A percentile compares a stretch with the other conserved stretches of the same genome.
phyloP scores from a whole-genome alignment of 2,888 invertebrate species.

The Dasypogon diadema region DNA sequence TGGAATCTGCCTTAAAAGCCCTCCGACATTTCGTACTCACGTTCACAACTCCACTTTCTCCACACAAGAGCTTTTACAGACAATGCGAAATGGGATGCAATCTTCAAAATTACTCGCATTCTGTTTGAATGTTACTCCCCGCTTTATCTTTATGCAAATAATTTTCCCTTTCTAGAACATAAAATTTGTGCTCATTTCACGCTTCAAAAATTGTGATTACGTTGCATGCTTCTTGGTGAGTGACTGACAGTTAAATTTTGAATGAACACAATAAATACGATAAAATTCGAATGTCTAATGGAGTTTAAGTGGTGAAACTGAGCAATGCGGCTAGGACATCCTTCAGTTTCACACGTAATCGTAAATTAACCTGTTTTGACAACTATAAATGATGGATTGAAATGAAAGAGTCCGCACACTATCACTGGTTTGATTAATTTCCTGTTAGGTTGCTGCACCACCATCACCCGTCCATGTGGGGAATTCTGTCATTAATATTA shows the following conservation, averaged over 20 bases:
- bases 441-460: no score
- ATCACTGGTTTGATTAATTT: no score
- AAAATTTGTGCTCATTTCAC: constrained; percentile 40
- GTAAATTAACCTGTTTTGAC: constrained; percentile 43
- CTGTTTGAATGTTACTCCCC: constrained; percentile 21
- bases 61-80: constrained; percentile 9
- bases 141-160: constrained; percentile 30
- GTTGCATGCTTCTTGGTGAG: background rate
- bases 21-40: background rate
- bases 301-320: background rate
- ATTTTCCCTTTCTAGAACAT: constrained; percentile 32
- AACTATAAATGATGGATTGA: constrained; percentile 32
- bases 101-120: constrained; percentile 37
- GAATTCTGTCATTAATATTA: no score
- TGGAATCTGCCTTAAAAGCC: background rate
- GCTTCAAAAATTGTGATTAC: constrained; percentile 1
- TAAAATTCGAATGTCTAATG: background rate
- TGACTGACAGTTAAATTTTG: background rate
- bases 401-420: background rate
- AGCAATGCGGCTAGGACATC: background rate
- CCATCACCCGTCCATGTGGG: no score
- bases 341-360: constrained; percentile 17
- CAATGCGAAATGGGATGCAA: constrained; percentile 37
- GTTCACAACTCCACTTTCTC: background rate
- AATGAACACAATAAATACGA: background rate